These are phyloP conservation scores for Oncorhynchus gorbuscha DNA, from an alignment of 2,113 vertebrate genomes.

Conservation along the genomic window DNA sequence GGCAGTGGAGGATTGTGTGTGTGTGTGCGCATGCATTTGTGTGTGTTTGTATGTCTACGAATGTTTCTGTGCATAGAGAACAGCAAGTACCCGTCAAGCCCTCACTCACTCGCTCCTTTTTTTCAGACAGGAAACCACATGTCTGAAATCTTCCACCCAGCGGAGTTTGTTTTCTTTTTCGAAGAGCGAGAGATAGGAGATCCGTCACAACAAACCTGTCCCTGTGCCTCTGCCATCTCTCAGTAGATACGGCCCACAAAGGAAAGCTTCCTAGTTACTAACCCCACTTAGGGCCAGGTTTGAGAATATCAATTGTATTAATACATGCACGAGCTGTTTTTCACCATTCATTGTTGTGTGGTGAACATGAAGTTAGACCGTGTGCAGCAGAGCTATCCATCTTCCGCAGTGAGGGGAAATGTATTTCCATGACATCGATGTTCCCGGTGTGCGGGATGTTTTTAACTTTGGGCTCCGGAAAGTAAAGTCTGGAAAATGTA, in stretches of 20 bases:
- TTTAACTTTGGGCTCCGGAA: conserved; percentile 56
- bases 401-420: conserved; percentile 17
- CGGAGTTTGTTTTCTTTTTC: conserved; percentile 65
- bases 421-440: conserved; percentile 62
- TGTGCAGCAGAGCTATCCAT: conserved; percentile 35
- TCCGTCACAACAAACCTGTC: conserved; percentile 61
- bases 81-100: conserved; percentile 48
- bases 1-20: conserved; percentile 37
- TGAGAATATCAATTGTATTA: neutral
- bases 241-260: neutral
- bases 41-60: no score
- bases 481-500: conserved; percentile 59
- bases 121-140: conserved; percentile 93
- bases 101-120: conserved; percentile 74
- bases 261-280: no score
- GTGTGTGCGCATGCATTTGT: no score
- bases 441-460: conserved; percentile 55
- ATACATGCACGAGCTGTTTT: neutral
- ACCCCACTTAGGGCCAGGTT: neutral
- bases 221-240: conserved; percentile 33
- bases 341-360: conserved; percentile 9
- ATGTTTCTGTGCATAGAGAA: no score
- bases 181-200: conserved; percentile 41
- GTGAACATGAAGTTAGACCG: conserved; percentile 19
- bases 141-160: conserved; percentile 87